Evolutionary conservation across 2,888 invertebrate species (phyloP), one percentile per base, ranked within the genome.

Genomic region (Furcula furcula): DNA sequence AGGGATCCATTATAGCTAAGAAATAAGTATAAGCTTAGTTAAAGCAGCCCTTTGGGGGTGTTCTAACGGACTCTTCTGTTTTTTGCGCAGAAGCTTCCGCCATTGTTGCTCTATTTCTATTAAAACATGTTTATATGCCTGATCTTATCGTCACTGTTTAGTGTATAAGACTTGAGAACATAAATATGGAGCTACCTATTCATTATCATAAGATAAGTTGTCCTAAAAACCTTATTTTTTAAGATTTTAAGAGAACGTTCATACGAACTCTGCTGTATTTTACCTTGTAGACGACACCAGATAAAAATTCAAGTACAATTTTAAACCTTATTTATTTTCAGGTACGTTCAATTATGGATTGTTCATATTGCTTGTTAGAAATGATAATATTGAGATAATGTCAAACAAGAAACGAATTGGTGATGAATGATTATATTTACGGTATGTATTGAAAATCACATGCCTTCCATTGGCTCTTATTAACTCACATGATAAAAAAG

Each of bases 341-440:
- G 1, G 1, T 10, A 9, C 9, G 14, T 26, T 26, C 14, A 14
- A 26, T 4, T 5, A 21, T 21, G 7, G n/a, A n/a, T 26, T 7
- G 25, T 13, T 25, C 7, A 7, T 21, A 9, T 4, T 23, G 12
- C 12, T 7, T 5, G 12, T 37, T 12, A 16, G 9, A 34, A 52
- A 35, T 43, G 47, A 55, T 58, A 58, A 40, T 19, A 13, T 19
- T 29, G 15, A 46, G 76, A 73, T 71, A 65, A 42, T 55, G 75
- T 72, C 74, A 53, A 55, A 57, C n/a, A n/a, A n/a, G n/a, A n/a
- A n/a, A n/a, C n/a, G n/a, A n/a, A n/a, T n/a, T n/a, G n/a, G n/a
- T 54, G 49, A 63, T 75, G 75, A 76, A 46, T 57, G 73, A 76
- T 72, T 36, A 35, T 37, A 26, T 43, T 39, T 34, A 43, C 39